Conservation (phyloP, 2,113 vertebrate genomes). For the Plecotus auritus region DNA sequence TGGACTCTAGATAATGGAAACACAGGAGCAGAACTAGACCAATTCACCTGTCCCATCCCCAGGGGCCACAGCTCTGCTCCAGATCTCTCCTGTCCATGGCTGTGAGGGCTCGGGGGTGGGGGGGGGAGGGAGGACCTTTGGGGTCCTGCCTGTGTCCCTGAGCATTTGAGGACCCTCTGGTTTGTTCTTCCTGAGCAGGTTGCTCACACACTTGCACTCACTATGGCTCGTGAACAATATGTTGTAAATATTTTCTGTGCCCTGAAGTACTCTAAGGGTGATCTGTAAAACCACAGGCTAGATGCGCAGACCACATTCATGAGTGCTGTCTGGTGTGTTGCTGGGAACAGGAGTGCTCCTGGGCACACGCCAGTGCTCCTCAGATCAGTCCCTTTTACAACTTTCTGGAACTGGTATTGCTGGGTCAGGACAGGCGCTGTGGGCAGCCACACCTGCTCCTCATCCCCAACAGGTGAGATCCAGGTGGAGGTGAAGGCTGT, state of each 20-base stretch:
- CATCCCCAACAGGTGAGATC: too few relatives aligned
- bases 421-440: fast-evolving
- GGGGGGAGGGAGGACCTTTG: fast-evolving
- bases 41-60: background rate
- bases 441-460: background rate
- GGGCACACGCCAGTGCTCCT: fast-evolving
- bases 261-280: background rate
- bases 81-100: fast-evolving
- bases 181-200: background rate
- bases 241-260: too few relatives aligned
- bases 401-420: too few relatives aligned
- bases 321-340: fast-evolving
- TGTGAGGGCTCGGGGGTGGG: fast-evolving
- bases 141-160: background rate
- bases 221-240: background rate
- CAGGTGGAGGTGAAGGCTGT: background rate
- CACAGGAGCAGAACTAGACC: background rate
- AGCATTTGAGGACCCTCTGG: fast-evolving
- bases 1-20: background rate
- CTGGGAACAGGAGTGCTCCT: fast-evolving
- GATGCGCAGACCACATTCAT: background rate
- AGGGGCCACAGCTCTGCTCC: background rate
- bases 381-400: too few relatives aligned
- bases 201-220: background rate
- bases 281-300: background rate